These are phyloP conservation scores for Spialia ferax DNA, from an alignment of 2,888 invertebrate species.

Conservation along the genomic window DNA sequence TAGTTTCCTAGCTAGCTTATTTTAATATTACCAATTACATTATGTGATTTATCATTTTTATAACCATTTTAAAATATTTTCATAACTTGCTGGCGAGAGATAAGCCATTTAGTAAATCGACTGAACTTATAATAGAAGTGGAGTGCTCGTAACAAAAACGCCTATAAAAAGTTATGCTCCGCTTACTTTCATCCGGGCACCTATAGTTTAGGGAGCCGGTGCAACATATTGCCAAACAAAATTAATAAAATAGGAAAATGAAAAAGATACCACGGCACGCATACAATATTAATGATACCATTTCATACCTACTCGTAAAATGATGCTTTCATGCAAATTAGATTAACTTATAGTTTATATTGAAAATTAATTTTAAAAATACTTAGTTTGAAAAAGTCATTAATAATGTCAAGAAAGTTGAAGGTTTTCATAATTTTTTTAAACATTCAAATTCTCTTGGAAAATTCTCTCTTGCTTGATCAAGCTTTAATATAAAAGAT, in stretches of 20 bases:
- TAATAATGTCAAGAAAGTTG: background rate
- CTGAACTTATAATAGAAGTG: conserved; percentile 47
- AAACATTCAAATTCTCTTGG: background rate
- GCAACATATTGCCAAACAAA: conserved; percentile 80
- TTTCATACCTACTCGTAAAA: background rate
- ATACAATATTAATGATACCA: background rate
- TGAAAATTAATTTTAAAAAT: too few species aligned
- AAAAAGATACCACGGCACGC: conserved; percentile 45
- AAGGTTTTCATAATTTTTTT: background rate
- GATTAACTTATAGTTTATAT: background rate
- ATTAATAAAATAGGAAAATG: conserved; percentile 73
- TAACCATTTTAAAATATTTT: conserved; percentile 19
- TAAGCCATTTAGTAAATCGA: conserved; percentile 32
- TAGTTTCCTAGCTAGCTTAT: background rate
- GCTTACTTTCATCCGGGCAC: conserved; percentile 73
- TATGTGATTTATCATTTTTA: background rate
- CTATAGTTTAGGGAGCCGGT: conserved; percentile 75
- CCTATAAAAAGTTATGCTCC: conserved; percentile 79
- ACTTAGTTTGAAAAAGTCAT: background rate
- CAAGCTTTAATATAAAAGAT: background rate
- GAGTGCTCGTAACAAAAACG: conserved; percentile 64
- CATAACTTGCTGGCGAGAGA: conserved; percentile 17
- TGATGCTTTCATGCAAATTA: background rate
- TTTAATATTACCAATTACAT: background rate
- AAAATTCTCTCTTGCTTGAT: too few species aligned